phyloP scores from a whole-genome alignment of 2,888 invertebrate genomes.

The Azorinus chamasolen region DNA sequence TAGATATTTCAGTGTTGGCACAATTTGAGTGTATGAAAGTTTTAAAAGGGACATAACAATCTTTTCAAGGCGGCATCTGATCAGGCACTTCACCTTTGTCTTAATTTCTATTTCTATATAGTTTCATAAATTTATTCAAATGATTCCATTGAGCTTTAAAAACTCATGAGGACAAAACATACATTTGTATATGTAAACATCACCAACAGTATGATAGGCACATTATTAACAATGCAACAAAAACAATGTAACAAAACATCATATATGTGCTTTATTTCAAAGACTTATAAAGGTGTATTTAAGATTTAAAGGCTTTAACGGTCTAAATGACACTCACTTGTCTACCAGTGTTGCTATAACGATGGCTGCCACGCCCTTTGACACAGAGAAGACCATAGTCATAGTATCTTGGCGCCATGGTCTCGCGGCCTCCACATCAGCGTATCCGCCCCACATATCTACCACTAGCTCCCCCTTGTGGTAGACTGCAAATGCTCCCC shows the following conservation, averaged over 20 bases:
- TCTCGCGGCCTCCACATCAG: constrained; percentile 72
- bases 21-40: too few species aligned
- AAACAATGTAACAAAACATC: too few species aligned
- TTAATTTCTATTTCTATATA: too few species aligned
- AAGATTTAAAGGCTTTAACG: background rate
- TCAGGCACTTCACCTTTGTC: too few species aligned
- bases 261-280: background rate
- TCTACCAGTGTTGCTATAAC: constrained; percentile 85
- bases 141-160: too few species aligned
- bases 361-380: constrained; percentile 80
- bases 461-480: constrained; percentile 80
- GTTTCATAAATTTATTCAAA: too few species aligned
- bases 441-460: constrained; percentile 84
- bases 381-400: constrained; percentile 70
- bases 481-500: constrained; percentile 81
- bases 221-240: background rate
- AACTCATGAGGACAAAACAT: too few species aligned
- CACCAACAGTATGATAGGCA: too few species aligned
- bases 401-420: constrained; percentile 81
- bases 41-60: too few species aligned
- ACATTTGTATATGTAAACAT: too few species aligned
- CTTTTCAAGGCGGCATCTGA: too few species aligned
- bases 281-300: background rate
- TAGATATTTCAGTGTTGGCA: too few species aligned
- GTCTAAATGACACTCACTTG: constrained; percentile 73